These are phyloP conservation scores for Periophthalmus modestus DNA, from an alignment of 2,113 vertebrate species.

Conservation along the genomic window DNA sequence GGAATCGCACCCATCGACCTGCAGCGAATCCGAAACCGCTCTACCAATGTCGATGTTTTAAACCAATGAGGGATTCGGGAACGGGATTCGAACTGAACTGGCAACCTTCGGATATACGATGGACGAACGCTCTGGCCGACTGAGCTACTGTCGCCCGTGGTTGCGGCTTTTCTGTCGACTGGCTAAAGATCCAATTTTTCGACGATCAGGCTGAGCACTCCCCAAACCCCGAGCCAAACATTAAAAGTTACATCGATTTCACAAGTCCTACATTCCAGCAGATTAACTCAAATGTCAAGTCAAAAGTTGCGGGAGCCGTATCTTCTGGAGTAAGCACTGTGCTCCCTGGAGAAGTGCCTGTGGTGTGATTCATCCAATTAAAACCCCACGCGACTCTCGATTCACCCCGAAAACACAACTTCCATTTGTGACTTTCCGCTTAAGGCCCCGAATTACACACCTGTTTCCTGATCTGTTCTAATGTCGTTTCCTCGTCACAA, in stretches of 20 bases:
- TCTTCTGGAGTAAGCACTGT: not conserved
- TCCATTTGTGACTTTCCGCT: not conserved
- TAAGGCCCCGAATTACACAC: too few relatives aligned
- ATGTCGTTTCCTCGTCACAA: too few relatives aligned
- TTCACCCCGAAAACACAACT: not conserved
- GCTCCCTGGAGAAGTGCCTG: not conserved
- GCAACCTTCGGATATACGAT: too few relatives aligned
- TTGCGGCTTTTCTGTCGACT: not conserved
- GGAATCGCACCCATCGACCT: too few relatives aligned
- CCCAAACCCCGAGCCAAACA: not conserved
- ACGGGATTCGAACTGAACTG: too few relatives aligned
- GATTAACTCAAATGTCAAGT: conserved; percentile 4
- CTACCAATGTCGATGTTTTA: too few relatives aligned
- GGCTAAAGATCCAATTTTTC: not conserved
- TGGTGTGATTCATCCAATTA: not conserved
- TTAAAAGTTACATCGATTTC: not conserved
- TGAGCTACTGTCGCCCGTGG: too few relatives aligned
- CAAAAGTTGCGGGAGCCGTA: not conserved
- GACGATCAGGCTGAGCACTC: not conserved
- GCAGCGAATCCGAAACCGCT: too few relatives aligned
- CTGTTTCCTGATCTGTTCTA: too few relatives aligned
- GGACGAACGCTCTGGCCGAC: too few relatives aligned
- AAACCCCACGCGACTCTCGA: not conserved
- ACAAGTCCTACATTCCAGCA: not conserved
- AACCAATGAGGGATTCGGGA: too few relatives aligned